These are phyloP conservation scores for Brachylomia viminalis DNA, from an alignment of 2,888 invertebrate species.

Conservation along the genomic window DNA sequence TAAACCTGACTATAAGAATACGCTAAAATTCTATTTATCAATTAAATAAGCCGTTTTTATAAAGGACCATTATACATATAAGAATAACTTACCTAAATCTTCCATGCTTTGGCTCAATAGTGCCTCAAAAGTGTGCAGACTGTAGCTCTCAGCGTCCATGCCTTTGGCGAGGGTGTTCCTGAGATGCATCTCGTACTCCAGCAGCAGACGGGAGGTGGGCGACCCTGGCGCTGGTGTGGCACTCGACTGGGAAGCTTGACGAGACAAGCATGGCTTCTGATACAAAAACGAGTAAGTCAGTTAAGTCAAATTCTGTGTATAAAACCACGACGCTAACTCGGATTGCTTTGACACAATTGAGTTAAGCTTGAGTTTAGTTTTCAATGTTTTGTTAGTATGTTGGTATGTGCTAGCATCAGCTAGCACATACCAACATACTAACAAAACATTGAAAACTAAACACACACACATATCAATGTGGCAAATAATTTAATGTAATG, in stretches of 20 bases:
- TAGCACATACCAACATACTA: too few species aligned
- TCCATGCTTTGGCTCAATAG: conserved; percentile 98
- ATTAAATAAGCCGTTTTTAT: background rate
- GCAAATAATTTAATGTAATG: background rate
- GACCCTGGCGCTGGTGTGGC: conserved; percentile 95
- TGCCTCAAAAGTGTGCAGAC: conserved; percentile 98
- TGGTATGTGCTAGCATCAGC: background rate
- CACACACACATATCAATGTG: too few species aligned
- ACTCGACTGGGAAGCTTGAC: conserved; percentile 91
- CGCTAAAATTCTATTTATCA: background rate
- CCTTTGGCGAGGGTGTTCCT: conserved; percentile 98
- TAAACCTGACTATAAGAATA: background rate
- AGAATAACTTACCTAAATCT: conserved; percentile 93
- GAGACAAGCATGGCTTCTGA: conserved; percentile 87
- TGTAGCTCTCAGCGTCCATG: conserved; percentile 98
- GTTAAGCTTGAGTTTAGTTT: background rate
- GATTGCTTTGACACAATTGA: background rate
- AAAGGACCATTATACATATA: background rate
- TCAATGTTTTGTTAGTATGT: background rate
- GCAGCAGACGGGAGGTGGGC: conserved; percentile 95
- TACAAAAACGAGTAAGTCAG: conserved; percentile 41
- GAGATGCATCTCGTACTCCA: conserved; percentile 98
- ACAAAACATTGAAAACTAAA: too few species aligned
- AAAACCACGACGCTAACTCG: background rate
- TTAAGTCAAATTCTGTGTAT: background rate